Evolutionary conservation across 2,797 vertebrate genomes (phyloP), one percentile per base, ranked within the genome.

Genomic region (Enteromius trimaculatus): DNA sequence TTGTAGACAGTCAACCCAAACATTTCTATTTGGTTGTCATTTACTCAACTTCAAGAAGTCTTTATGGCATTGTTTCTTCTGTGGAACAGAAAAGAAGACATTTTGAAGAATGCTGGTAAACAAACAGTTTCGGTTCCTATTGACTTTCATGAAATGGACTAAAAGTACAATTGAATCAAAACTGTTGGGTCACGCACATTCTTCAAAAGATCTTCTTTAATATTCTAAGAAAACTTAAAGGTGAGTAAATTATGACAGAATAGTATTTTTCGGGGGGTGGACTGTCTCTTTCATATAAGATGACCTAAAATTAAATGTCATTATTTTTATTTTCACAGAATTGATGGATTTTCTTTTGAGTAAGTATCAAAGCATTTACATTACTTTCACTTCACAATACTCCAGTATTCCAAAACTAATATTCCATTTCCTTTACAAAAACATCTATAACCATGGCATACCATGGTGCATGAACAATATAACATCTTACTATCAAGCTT

Each of bases 261-360:
- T 49, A 31, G 10, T 29, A 0, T 1, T 19, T 13, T 29, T 31
- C 3, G 1, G 1, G 4, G 4, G 13, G 8, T 19, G 44, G 44
- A 21, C 17, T 51, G 29, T 51, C 6, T 5, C 1, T 75, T 75
- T 39, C 39, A 23, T 23, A 16, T 53, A 3, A 34, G 21, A 76
- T 77, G n/a, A 66, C 19, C 42, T 66, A 2, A 74, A 78, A 31
- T 71, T 60, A 4, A 72, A 88, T 37, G 89, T 85, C n/a, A 14
- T 79, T 84, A 81, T 77, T 92, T 91, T 93, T 89, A 92, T 93
- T 90, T 94, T 96, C 95, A 89, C 95, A 98, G 97, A 93, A 95
- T 96, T 62, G 96, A 97, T 95, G 96, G 95, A 91, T 98, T 97
- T 95, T 96, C 96, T 88, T 98, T 97, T 91, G 96, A 98, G 96